Evolutionary conservation across 2,797 vertebrate genomes (phyloP).

Genomic region (Hydrolagus colliei): DNA sequence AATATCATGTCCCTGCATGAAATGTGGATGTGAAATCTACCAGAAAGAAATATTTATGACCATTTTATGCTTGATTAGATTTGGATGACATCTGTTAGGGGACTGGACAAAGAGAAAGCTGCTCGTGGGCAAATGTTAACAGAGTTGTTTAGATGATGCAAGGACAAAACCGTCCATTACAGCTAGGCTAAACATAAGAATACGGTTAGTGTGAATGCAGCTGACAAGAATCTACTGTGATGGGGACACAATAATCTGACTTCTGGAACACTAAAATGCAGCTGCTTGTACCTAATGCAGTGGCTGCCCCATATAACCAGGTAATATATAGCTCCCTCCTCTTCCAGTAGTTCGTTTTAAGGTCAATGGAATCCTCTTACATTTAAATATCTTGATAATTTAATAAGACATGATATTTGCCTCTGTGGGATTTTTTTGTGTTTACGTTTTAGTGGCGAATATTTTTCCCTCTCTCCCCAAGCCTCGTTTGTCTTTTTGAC

Average conservation of each 20-base stretch:
- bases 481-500: not conserved
- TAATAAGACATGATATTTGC: not conserved
- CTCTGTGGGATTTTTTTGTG: not conserved
- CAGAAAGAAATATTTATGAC: constrained; percentile 99
- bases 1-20: constrained; percentile 89
- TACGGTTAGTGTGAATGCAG: constrained; percentile 57
- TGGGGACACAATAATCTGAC: constrained; percentile 47
- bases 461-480: not conserved
- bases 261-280: constrained; percentile 43
- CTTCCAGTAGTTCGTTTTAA: constrained; percentile 11
- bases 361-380: constrained; percentile 9
- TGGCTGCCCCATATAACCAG: constrained; percentile 3
- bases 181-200: constrained; percentile 64
- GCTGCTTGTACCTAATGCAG: constrained; percentile 42
- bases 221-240: constrained; percentile 55
- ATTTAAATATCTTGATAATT: constrained; percentile 14
- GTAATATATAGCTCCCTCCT: not conserved
- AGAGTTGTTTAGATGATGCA: constrained; percentile 71
- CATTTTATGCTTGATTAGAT: constrained; percentile 98
- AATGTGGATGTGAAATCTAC: constrained; percentile 97
- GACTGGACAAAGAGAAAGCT: constrained; percentile 80
- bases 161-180: constrained; percentile 62
- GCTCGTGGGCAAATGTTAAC: constrained; percentile 79
- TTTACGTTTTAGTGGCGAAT: not conserved
- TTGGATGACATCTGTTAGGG: constrained; percentile 87